phyloP scores from a whole-genome alignment of 2,888 invertebrate genomes.

The Ectemnius cavifrons region DNA sequence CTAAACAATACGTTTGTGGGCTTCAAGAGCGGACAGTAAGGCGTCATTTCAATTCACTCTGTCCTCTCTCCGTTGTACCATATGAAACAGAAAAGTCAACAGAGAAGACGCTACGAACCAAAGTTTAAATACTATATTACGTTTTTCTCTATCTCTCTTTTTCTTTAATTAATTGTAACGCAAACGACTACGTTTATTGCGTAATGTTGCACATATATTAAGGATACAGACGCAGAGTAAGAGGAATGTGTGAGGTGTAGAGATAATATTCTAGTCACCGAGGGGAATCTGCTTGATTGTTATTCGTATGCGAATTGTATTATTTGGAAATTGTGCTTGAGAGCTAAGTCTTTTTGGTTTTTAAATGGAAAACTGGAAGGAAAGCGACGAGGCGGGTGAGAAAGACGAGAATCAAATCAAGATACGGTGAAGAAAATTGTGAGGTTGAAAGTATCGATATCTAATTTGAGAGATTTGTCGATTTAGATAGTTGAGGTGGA shows the following conservation, averaged over 20 bases:
- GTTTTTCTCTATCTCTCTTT: constrained; percentile 27
- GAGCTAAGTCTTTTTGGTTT: constrained; percentile 9
- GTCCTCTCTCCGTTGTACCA: constrained; percentile 31
- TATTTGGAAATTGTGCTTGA: constrained; percentile 43
- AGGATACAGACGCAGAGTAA: constrained; percentile 39
- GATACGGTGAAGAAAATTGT: constrained; percentile 46
- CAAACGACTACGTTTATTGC: constrained; percentile 65
- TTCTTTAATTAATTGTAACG: constrained; percentile 52
- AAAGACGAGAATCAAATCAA: constrained; percentile 32
- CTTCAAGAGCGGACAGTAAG: constrained; percentile 56
- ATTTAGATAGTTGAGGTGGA: constrained; percentile 63
- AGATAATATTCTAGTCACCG: constrained; percentile 76
- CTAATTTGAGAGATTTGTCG: constrained; percentile 62
- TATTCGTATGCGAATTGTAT: constrained; percentile 63
- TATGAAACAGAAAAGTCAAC: constrained; percentile 35
- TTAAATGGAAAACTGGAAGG: too few relatives aligned
- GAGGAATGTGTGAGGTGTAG: constrained; percentile 72
- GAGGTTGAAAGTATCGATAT: constrained; percentile 58
- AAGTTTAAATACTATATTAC: constrained; percentile 69
- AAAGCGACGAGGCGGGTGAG: not conserved
- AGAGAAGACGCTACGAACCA: constrained; percentile 74
- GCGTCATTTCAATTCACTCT: constrained; percentile 41
- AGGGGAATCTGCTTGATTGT: constrained; percentile 71
- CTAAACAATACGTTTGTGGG: constrained; percentile 53
- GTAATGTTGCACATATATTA: constrained; percentile 68